A percentile compares a stretch with the other conserved stretches of the same genome.
Evolutionary conservation across 2,113 vertebrate genomes (phyloP).

Genomic region (Pygoscelis adeliae): DNA sequence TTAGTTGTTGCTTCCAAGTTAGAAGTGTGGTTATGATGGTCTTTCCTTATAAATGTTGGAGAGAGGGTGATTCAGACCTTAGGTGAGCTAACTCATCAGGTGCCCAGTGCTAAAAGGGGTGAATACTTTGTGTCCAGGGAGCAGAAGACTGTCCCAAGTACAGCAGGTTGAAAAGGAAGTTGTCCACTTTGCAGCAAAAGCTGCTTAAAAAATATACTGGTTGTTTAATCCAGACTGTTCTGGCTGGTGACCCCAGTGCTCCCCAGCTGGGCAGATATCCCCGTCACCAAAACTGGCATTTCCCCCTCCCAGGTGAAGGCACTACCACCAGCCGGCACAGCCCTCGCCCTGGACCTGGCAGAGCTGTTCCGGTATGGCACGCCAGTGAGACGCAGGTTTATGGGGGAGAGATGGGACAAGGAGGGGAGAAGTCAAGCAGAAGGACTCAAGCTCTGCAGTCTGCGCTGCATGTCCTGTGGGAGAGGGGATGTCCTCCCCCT

Average conservation of each 20-base stretch:
- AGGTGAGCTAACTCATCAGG: neutral
- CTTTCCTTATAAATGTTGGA: neutral
- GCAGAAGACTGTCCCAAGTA: neutral
- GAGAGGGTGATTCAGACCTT: neutral
- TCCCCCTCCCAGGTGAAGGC: neutral
- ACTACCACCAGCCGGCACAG: fast-evolving
- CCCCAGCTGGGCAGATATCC: neutral
- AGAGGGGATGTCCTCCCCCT: neutral
- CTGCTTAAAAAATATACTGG: neutral
- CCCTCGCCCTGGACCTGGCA: neutral
- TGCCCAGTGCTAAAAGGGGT: neutral
- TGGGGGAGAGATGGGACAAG: neutral
- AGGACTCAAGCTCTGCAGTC: neutral
- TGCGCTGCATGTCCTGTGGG: fast-evolving
- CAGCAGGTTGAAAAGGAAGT: neutral
- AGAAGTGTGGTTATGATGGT: neutral
- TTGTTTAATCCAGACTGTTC: neutral
- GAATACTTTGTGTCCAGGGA: neutral
- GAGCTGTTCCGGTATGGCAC: fast-evolving
- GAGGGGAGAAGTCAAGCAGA: neutral
- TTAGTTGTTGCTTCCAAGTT: neutral
- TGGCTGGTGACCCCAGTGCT: neutral
- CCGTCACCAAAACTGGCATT: fast-evolving
- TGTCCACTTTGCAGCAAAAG: neutral
- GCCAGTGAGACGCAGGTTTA: fast-evolving